Percentiles rank a stretch among this genome's conserved stretches.
Conservation (phyloP, 2,113 vertebrate genomes). For the Platysteira castanea region DNA sequence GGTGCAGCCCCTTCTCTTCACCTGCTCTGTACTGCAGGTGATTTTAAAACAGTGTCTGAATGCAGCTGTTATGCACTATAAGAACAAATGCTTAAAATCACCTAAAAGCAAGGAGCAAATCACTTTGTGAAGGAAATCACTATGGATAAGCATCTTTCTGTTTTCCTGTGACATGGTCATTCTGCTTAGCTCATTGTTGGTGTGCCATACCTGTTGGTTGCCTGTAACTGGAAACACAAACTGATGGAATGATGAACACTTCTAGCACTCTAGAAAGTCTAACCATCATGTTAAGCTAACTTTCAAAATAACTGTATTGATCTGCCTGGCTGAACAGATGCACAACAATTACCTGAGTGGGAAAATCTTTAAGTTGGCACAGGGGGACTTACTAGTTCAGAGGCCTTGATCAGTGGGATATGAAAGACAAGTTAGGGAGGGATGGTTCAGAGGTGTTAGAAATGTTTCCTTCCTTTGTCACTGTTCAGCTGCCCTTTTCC, state of each 20-base stretch:
- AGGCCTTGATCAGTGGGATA: background rate
- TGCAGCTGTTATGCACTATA: background rate
- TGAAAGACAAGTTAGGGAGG: background rate
- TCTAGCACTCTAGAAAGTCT: background rate
- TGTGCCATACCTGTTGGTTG: background rate
- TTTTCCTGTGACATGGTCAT: background rate
- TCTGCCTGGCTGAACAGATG: background rate
- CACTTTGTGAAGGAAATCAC: background rate
- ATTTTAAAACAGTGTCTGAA: background rate
- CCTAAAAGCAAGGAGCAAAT: background rate
- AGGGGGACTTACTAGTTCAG: background rate
- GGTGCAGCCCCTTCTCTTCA: background rate
- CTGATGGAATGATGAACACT: background rate
- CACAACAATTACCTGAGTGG: background rate
- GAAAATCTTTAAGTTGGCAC: background rate
- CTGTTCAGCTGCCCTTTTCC: background rate
- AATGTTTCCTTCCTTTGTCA: background rate
- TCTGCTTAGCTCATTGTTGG: background rate
- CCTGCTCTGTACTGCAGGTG: background rate
- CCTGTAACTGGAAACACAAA: background rate
- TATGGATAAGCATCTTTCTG: background rate
- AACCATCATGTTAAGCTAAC: background rate
- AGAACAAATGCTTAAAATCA: background rate
- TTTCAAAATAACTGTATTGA: background rate
- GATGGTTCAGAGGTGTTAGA: background rate